Percentiles rank a stretch among this genome's conserved stretches.
Evolutionary conservation across 2,797 vertebrate genomes (phyloP).

Genomic region (Sandelia bainsii): DNA sequence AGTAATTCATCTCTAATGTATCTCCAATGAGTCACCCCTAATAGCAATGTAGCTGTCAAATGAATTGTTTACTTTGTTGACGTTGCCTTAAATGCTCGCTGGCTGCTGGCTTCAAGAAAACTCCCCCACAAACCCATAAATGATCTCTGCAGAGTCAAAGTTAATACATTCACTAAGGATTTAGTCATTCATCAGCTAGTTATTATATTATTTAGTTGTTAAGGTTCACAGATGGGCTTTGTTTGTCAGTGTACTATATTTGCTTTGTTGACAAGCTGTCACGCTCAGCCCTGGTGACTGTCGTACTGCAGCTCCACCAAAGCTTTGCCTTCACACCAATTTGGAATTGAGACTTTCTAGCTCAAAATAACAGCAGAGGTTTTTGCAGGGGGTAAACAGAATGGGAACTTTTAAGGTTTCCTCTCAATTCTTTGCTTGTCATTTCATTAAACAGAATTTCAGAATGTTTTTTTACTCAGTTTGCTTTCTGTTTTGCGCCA

Average conservation of each 20-base stretch:
- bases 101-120: not conserved
- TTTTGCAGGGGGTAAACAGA: not conserved
- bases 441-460: no score
- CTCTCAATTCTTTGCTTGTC: no score
- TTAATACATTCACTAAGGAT: not conserved
- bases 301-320: slow-evolving; percentile 1
- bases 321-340: not conserved
- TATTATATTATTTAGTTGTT: not conserved
- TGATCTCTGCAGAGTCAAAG: not conserved
- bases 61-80: not conserved
- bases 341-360: not conserved
- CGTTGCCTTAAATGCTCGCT: not conserved
- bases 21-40: not conserved
- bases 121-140: not conserved
- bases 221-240: slow-evolving; percentile 11
- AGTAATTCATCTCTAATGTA: slow-evolving; percentile 1
- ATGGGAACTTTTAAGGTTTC: no score
- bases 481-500: no score
- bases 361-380: slow-evolving; percentile 5
- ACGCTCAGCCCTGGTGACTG: not conserved
- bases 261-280: slow-evolving; percentile 5
- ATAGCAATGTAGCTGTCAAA: not conserved
- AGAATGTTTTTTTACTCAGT: no score
- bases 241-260: not conserved
- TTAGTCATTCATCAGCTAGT: not conserved